Percentiles rank a stretch among this genome's conserved stretches.
These are phyloP conservation scores for Ageneiosus marmoratus DNA, from an alignment of 2,113 vertebrate species.

Conservation along the genomic window DNA sequence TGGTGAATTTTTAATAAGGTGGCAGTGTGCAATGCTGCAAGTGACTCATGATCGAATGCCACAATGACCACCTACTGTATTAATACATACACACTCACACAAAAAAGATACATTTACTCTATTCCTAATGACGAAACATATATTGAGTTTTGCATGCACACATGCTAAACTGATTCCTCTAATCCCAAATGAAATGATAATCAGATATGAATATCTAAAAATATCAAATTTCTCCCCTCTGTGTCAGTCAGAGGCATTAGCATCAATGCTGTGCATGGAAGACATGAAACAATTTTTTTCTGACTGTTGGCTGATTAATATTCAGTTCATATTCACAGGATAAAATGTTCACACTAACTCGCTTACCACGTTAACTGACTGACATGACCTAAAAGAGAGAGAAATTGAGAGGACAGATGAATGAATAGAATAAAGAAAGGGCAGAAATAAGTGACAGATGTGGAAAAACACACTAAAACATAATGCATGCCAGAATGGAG, in stretches of 20 bases:
- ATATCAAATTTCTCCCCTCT: slow-evolving; percentile 64
- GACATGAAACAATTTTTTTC: slow-evolving; percentile 10
- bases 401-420: neutral
- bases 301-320: slow-evolving; percentile 33
- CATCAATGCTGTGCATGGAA: neutral
- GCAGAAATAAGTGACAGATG: slow-evolving; percentile 2
- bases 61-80: slow-evolving; percentile 32
- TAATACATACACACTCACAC: slow-evolving; percentile 42
- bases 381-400: slow-evolving; percentile 24
- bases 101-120: slow-evolving; percentile 19
- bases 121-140: slow-evolving; percentile 44
- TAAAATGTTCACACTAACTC: slow-evolving; percentile 46
- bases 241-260: slow-evolving; percentile 61
- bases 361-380: slow-evolving; percentile 41
- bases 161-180: slow-evolving; percentile 62
- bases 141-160: neutral
- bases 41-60: slow-evolving; percentile 36
- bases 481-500: slow-evolving; percentile 6
- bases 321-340: slow-evolving; percentile 48
- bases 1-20: slow-evolving; percentile 13
- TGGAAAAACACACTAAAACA: neutral
- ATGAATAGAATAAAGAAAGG: neutral
- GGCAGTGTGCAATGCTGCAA: slow-evolving; percentile 11
- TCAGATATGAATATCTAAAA: slow-evolving; percentile 72
- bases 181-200: slow-evolving; percentile 70